phyloP scores from a whole-genome alignment of 2,797 vertebrate genomes.

The Argyrosomus regius region DNA sequence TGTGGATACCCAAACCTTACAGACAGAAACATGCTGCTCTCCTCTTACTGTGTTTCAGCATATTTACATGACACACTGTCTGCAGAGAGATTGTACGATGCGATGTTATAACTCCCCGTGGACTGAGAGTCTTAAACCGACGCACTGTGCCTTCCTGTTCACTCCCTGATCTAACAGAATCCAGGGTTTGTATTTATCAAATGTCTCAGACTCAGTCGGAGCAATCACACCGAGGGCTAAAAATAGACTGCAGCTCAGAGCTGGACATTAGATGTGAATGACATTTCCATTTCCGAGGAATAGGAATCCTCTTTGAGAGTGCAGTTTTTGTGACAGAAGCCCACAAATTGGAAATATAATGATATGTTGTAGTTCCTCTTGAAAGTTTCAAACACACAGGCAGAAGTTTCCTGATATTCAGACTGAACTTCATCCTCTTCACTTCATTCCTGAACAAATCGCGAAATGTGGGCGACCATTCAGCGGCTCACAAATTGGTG shows the following conservation, averaged over 20 bases:
- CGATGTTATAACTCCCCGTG: constrained; percentile 32
- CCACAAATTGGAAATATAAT: constrained; percentile 53
- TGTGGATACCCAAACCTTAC: constrained; percentile 34
- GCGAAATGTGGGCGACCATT: neutral
- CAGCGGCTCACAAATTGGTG: neutral
- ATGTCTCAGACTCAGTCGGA: constrained; percentile 56
- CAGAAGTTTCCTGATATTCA: neutral
- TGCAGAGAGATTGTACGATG: constrained; percentile 42
- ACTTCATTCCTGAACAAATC: constrained; percentile 19
- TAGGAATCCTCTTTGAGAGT: constrained; percentile 50
- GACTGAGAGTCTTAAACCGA: constrained; percentile 35
- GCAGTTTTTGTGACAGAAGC: constrained; percentile 47
- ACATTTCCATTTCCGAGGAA: constrained; percentile 73
- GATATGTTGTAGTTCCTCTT: constrained; percentile 37
- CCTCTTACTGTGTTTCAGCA: constrained; percentile 7
- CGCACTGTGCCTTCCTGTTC: constrained; percentile 29
- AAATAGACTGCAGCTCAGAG: constrained; percentile 71
- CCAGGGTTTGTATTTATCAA: constrained; percentile 63
- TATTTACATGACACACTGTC: constrained; percentile 36
- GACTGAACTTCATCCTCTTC: constrained; percentile 17
- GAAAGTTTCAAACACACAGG: constrained; percentile 29
- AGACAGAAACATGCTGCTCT: constrained; percentile 42
- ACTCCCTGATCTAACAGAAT: constrained; percentile 32
- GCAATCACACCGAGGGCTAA: constrained; percentile 64
- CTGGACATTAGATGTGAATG: constrained; percentile 66